Percentiles rank a stretch among this genome's conserved stretches.
These are phyloP conservation scores for Leptinotarsa undecemlineata DNA, from an alignment of 1,140 invertebrate species.

Conservation along the genomic window DNA sequence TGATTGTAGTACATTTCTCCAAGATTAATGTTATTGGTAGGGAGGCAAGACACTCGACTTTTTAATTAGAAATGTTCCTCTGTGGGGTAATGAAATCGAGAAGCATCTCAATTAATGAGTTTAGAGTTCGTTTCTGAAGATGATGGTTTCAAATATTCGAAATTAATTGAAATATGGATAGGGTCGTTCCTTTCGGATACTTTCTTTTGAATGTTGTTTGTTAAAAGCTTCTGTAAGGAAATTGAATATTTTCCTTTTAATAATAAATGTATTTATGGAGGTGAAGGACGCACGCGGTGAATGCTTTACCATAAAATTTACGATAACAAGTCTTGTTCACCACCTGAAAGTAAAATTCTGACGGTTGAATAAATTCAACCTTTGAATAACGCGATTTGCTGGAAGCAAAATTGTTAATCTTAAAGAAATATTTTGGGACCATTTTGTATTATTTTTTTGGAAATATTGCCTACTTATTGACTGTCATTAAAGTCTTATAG, in stretches of 20 bases:
- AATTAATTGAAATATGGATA: not conserved
- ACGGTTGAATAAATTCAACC: no score
- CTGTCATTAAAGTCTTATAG: no score
- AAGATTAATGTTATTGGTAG: slow-evolving; percentile 5
- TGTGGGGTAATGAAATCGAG: not conserved
- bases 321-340: no score
- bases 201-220: not conserved
- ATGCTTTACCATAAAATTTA: no score
- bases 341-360: no score
- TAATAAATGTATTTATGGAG: not conserved
- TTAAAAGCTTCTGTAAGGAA: not conserved
- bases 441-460: no score
- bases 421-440: no score
- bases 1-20: not conserved
- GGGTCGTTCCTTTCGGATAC: not conserved
- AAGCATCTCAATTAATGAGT: not conserved
- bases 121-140: not conserved
- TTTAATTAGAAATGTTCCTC: not conserved
- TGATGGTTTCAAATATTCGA: not conserved
- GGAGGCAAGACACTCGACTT: not conserved
- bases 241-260: not conserved
- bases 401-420: no score
- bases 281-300: no score
- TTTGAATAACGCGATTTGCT: no score
- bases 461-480: no score